Conservation (phyloP, 2,888 invertebrate species). For the Phania funesta region DNA sequence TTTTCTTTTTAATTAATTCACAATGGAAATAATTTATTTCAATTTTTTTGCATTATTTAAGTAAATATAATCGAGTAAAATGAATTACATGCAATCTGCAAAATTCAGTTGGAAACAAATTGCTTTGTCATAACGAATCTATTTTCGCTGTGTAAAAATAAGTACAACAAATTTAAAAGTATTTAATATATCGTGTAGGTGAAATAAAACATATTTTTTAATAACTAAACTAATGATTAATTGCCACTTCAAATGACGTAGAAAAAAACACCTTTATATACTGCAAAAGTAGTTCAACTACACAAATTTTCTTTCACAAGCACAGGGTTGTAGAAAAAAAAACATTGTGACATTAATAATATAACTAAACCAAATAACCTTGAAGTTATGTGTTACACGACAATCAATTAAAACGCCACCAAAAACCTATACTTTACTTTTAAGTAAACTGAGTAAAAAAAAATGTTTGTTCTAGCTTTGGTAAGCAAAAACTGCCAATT, state of each 20-base stretch:
- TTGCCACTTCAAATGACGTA: neutral
- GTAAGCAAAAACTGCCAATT: slow-evolving; percentile 52
- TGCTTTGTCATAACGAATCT: too few relatives aligned
- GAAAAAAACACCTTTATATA: neutral
- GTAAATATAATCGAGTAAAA: too few relatives aligned
- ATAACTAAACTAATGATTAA: neutral
- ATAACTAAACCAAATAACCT: slow-evolving; percentile 50
- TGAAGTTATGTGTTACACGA: slow-evolving; percentile 59
- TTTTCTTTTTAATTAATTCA: too few relatives aligned
- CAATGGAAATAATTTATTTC: too few relatives aligned
- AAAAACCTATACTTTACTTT: slow-evolving; percentile 60
- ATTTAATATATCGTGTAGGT: neutral
- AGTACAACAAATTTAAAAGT: too few relatives aligned
- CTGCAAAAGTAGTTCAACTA: neutral
- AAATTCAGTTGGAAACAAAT: too few relatives aligned
- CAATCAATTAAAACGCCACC: slow-evolving; percentile 65
- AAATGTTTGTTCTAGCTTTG: slow-evolving; percentile 8
- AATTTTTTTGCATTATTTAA: too few relatives aligned
- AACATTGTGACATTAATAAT: slow-evolving; percentile 17
- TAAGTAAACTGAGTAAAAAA: slow-evolving; percentile 20
- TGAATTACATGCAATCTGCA: too few relatives aligned
- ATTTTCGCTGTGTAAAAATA: too few relatives aligned
- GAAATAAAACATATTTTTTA: neutral
- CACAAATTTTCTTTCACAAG: slow-evolving; percentile 16
- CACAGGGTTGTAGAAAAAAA: neutral